Conservation (phyloP, 2,113 vertebrate genomes). For the Sylvilagus bachmani region DNA sequence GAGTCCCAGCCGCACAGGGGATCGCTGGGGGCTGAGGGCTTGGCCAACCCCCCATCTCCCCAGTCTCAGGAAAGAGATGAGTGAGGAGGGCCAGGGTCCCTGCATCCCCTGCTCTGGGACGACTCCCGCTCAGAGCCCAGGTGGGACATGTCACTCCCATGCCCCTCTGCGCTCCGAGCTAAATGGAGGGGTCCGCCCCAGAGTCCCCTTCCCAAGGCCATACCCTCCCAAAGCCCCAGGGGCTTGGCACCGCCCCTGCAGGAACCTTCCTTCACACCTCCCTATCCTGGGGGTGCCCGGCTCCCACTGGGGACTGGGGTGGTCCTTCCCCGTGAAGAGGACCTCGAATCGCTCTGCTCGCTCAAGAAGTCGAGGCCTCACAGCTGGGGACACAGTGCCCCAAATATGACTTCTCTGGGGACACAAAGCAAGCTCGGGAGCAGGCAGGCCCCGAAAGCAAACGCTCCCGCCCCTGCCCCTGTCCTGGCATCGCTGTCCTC, state of each 20-base stretch:
- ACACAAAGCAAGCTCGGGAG: not conserved
- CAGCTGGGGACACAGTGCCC: not conserved
- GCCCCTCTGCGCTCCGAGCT: conserved; percentile 64
- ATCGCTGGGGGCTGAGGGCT: not conserved
- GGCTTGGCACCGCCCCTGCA: conserved; percentile 59
- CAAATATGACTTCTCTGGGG: not conserved
- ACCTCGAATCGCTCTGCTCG: not conserved
- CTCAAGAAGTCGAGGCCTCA: not conserved
- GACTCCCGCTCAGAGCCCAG: conserved; percentile 74
- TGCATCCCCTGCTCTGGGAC: conserved; percentile 62
- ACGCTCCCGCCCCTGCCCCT: not conserved
- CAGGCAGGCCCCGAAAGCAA: not conserved
- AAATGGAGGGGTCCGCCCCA: conserved; percentile 72
- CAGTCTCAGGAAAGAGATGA: conserved; percentile 5
- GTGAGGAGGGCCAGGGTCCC: conserved; percentile 58
- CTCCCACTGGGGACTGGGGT: not conserved
- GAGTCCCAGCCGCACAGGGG: conserved; percentile 83
- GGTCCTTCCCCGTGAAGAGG: not conserved
- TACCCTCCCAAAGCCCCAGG: conserved; percentile 51
- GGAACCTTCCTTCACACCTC: conserved; percentile 72
- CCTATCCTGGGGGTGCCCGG: not conserved
- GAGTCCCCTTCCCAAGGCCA: conserved; percentile 71
- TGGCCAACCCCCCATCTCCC: conserved; percentile 60
- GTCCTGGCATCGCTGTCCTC: not conserved
- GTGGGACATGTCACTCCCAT: not conserved